Evolutionary conservation across 2,113 vertebrate species (phyloP), one percentile per base, ranked within the genome.

Genomic region (Gobius niger): DNA sequence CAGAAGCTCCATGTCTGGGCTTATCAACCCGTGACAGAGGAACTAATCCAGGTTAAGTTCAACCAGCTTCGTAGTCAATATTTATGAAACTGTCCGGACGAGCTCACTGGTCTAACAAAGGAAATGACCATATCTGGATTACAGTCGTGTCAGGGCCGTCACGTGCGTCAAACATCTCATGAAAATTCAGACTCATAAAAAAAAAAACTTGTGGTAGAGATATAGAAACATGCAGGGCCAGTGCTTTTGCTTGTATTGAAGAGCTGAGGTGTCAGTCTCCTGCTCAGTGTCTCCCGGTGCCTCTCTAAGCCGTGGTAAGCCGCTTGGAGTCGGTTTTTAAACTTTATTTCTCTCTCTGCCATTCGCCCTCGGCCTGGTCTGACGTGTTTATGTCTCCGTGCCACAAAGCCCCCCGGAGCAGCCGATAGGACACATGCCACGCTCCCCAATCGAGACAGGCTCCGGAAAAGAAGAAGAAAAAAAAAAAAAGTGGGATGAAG

Each of bases 341-440:
- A 84, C 85, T 83, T 88, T 85, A 69, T 65, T 80, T 78, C 77
- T 65, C 68, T 65, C 68, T 81, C 81, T 78, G 85, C 78, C 81
- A 82, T 80, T 63, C 65, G 82, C 88, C 83, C 52, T 42, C 56
- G 84, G 88, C 83, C 70, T 70, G 63, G 63, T 77, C 61, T 73
- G 63, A 57, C 65, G 65, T 68, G 70, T 66, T 73, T 63, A 61
- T 53, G 70, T 62, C 67, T 74, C 63, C 63, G 78, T 82, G 83
- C 82, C 82, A 84, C 68, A 82, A 87, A 85, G 82, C 88, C 85
- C 83, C 75, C 60, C 81, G 87, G 86, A 86, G 78, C 77, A 76
- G 85, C 67, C 86, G 85, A 85, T 86, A 80, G 85, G 82, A 81
- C 85, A 85, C 78, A 82, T 83, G 82, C 81, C 73, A 83, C 83